Evolutionary conservation across 2,113 vertebrate species (phyloP).

Genomic region (Ailuropoda melanoleuca): DNA sequence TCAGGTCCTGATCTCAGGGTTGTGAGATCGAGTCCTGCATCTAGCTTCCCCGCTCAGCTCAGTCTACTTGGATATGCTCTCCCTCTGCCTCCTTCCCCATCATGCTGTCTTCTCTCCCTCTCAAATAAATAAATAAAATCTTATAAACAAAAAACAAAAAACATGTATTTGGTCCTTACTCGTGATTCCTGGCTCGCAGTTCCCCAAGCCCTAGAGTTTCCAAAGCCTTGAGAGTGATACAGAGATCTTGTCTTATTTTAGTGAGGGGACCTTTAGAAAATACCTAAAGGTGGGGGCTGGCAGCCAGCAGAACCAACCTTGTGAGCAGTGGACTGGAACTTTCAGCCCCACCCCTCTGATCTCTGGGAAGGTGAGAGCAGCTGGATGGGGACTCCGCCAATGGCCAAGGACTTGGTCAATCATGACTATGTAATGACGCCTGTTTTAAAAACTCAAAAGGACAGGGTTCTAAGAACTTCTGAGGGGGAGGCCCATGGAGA

Average conservation of each 20-base stretch:
- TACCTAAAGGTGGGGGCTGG: neutral
- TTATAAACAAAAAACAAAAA: neutral
- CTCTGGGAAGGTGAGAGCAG: neutral
- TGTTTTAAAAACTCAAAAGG: neutral
- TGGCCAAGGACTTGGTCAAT: neutral
- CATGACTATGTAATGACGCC: too few species aligned
- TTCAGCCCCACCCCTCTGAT: neutral
- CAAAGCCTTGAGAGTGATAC: neutral
- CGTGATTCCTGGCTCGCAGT: neutral
- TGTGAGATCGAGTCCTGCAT: neutral
- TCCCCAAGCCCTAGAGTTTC: neutral
- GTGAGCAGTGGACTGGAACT: neutral
- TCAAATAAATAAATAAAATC: neutral
- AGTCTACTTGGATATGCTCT: neutral
- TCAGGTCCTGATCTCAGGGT: neutral
- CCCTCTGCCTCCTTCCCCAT: neutral
- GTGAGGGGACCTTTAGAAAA: neutral
- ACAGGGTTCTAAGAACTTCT: neutral
- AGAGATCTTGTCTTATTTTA: neutral
- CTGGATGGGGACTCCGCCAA: neutral
- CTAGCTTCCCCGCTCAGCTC: neutral
- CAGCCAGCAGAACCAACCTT: neutral
- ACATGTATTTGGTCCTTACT: neutral
- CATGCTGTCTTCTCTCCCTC: neutral
- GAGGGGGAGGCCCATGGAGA: neutral